phyloP scores from a whole-genome alignment of 1,140 invertebrate genomes.

The Riptortus pedestris region DNA sequence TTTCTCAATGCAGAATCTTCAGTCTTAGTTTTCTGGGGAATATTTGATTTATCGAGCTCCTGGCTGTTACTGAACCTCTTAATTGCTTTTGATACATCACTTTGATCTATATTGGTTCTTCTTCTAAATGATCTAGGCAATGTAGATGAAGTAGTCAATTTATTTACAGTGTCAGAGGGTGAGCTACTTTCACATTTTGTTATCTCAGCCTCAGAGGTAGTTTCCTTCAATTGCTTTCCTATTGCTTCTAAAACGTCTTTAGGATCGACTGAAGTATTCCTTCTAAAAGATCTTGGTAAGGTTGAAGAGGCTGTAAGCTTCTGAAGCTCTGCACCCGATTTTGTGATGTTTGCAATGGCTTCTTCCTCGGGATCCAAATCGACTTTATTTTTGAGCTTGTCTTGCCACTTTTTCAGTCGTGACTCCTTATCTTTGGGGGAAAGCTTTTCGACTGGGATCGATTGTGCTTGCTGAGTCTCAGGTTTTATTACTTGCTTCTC shows the following conservation, averaged over 20 bases:
- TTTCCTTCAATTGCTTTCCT: slow-evolving; percentile 26
- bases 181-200: not conserved
- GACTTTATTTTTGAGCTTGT: slow-evolving; percentile 40
- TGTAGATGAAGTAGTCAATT: slow-evolving; percentile 21
- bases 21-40: slow-evolving; percentile 2
- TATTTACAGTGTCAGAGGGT: slow-evolving; percentile 7
- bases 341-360: slow-evolving; percentile 38
- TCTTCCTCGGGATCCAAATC: slow-evolving; percentile 34
- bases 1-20: not conserved
- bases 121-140: slow-evolving; percentile 28
- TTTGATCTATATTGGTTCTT: slow-evolving; percentile 28
- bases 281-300: slow-evolving; percentile 27
- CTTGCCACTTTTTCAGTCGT: slow-evolving; percentile 52
- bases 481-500: slow-evolving; percentile 44
- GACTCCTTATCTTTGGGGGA: slow-evolving; percentile 45
- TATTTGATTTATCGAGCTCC: not conserved
- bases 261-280: slow-evolving; percentile 29
- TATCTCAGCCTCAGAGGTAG: slow-evolving; percentile 9
- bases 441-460: slow-evolving; percentile 38
- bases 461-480: slow-evolving; percentile 37
- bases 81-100: slow-evolving; percentile 26
- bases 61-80: slow-evolving; percentile 18
- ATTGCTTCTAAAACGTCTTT: slow-evolving; percentile 27
- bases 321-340: slow-evolving; percentile 40
- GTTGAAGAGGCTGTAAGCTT: slow-evolving; percentile 35